Evolutionary conservation across 2,113 vertebrate genomes (phyloP).

Genomic region (Neodon shergylaensis): DNA sequence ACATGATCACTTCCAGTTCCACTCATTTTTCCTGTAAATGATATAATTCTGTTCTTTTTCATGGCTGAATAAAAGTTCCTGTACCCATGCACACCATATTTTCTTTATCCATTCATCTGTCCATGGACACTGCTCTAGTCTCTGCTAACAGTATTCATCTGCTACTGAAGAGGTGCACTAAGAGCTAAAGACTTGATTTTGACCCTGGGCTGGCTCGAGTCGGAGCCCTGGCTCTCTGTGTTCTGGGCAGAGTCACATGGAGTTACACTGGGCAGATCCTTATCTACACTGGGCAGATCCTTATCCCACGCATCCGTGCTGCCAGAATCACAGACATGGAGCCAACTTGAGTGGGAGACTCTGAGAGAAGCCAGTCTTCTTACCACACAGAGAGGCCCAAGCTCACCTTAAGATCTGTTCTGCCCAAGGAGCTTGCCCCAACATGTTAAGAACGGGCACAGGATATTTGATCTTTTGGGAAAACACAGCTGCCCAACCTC

Average conservation of each 20-base stretch:
- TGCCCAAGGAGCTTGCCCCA: not conserved
- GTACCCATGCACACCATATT: not conserved
- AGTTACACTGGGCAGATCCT: not conserved
- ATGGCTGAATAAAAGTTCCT: too few species aligned
- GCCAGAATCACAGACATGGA: not conserved
- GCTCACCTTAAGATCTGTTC: not conserved
- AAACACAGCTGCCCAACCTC: slow-evolving; percentile 69
- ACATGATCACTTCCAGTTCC: not conserved
- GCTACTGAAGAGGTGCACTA: not conserved
- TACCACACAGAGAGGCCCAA: not conserved
- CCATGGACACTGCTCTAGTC: too few species aligned
- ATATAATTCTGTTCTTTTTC: not conserved
- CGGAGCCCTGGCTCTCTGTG: not conserved
- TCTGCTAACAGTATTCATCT: too few species aligned
- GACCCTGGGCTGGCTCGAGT: not conserved
- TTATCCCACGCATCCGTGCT: not conserved
- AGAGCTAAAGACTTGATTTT: not conserved
- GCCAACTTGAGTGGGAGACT: not conserved
- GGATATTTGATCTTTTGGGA: slow-evolving; percentile 77
- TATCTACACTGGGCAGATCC: not conserved
- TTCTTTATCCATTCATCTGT: not conserved
- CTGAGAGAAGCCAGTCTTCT: not conserved
- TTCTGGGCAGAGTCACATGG: not conserved
- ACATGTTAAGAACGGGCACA: not conserved
- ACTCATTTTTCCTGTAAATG: not conserved